A percentile compares a stretch with the other conserved stretches of the same genome.
Evolutionary conservation across 2,113 vertebrate genomes (phyloP).

Genomic region (Aegithalos caudatus): DNA sequence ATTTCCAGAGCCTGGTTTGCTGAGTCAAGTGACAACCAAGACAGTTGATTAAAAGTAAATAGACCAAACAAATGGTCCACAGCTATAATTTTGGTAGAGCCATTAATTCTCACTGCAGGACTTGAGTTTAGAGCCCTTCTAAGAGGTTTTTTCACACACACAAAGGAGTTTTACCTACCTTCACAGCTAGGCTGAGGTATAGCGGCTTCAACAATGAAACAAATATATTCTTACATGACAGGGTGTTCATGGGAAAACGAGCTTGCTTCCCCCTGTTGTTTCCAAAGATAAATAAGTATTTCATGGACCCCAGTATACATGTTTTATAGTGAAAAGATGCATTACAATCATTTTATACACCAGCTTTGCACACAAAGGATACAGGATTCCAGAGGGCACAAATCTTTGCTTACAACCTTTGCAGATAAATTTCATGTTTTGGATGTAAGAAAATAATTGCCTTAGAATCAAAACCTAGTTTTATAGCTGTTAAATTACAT

Average conservation of each 20-base stretch:
- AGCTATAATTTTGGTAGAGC: background rate
- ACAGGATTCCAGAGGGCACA: background rate
- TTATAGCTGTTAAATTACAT: background rate
- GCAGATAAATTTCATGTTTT: background rate
- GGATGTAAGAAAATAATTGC: background rate
- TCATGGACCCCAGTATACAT: background rate
- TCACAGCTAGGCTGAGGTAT: background rate
- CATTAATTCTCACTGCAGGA: background rate
- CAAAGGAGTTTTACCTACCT: background rate
- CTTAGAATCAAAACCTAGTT: background rate
- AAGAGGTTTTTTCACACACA: background rate
- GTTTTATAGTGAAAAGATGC: background rate
- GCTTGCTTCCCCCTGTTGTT: background rate
- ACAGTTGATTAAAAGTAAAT: background rate
- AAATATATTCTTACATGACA: background rate
- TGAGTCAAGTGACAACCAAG: background rate
- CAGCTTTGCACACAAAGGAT: background rate
- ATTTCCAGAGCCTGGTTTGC: background rate
- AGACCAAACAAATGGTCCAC: background rate
- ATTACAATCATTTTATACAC: background rate
- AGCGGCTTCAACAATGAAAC: background rate
- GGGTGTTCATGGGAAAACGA: rapidly evolving
- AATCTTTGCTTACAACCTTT: background rate
- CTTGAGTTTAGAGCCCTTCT: background rate
- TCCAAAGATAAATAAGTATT: background rate